Base-by-base conservation (phyloP, 2,888 invertebrate genomes). In the Micoletzkya japonica region DNA sequence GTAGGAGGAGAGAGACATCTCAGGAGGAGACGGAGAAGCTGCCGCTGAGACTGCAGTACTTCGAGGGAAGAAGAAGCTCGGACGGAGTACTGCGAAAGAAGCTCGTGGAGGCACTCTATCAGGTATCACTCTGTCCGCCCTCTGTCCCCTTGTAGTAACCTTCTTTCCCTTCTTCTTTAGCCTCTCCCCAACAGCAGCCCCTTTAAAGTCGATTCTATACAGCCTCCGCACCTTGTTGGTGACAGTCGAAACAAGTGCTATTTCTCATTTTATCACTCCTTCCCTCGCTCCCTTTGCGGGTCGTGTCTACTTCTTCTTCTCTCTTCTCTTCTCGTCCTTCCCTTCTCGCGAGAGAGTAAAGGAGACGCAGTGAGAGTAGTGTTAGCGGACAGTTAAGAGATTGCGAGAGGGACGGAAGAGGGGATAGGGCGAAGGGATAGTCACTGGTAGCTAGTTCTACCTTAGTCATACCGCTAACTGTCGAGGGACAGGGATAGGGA, bases 11-110 rank as follows among this genome's bases (percentile, higher is more conserved):
- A 7, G 58, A 36, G 2, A 14, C n/a, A n/a, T 10, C 37, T 36
- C 10, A 66, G 64, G 64, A 66, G 37, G 64, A 66, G 54, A 66
- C 64, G 37, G 64, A 66, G 20, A 79, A 79, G 34, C 66, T 82
- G 68, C 82, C 82, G n/a, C 39, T 78, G 17, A 68, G 74, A 14
- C 70, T 82, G 54, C 82, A 82, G 72, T 82, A 81, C 61, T 82
- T 73, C 37, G 81, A 82, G 70, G 77, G 77, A 32, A 26, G 66
- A 20, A 70, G 81, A 0, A 78, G 78, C 37, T 17, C 36, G 59
- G 74, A 75, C 49, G 69, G 70, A 7, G 64, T 70, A 1, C 75
- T 79, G 20, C 67, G 81, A 10, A 76, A 77, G 67, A 79, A 77
- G 70, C 59, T 82, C 61, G 70, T 82, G 54, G 77, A 81, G 64